Evolutionary conservation across 2,888 invertebrate species (phyloP).

Genomic region (Hyppa rectilinea): DNA sequence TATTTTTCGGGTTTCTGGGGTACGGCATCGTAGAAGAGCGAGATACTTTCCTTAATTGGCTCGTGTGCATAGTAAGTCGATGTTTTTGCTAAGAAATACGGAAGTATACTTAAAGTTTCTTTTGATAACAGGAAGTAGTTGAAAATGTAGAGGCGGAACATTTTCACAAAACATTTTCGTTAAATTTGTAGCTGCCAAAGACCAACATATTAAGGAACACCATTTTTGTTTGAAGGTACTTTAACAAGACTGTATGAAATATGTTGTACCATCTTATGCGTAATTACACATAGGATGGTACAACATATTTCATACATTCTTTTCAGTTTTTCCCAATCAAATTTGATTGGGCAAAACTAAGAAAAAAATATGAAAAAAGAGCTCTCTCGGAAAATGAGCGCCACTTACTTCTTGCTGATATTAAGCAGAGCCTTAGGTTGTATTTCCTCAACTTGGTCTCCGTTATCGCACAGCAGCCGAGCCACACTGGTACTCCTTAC

Average conservation of each 20-base stretch:
- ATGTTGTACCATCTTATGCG: too few species aligned
- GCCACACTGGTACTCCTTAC: conserved; percentile 93
- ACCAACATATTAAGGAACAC: neutral
- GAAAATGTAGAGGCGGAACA: neutral
- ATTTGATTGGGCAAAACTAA: neutral
- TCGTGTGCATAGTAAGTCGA: neutral
- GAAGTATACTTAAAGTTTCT: conserved; percentile 12
- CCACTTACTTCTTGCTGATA: conserved; percentile 34
- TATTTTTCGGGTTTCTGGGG: conserved; percentile 1
- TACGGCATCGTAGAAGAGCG: neutral
- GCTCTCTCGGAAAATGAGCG: too few species aligned
- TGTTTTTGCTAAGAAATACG: neutral
- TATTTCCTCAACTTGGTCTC: conserved; percentile 91
- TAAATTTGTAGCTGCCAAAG: neutral
- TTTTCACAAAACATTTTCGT: neutral
- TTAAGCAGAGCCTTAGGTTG: conserved; percentile 65
- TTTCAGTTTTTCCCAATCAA: too few species aligned
- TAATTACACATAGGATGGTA: too few species aligned
- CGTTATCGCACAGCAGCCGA: conserved; percentile 93
- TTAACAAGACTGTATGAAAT: neutral
- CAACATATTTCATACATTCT: too few species aligned
- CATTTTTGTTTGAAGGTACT: neutral
- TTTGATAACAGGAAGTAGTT: neutral
- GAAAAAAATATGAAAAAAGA: neutral
- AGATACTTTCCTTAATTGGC: conserved; percentile 22